Base-by-base conservation (phyloP, 2,113 vertebrate species). In the Centropus bengalensis region DNA sequence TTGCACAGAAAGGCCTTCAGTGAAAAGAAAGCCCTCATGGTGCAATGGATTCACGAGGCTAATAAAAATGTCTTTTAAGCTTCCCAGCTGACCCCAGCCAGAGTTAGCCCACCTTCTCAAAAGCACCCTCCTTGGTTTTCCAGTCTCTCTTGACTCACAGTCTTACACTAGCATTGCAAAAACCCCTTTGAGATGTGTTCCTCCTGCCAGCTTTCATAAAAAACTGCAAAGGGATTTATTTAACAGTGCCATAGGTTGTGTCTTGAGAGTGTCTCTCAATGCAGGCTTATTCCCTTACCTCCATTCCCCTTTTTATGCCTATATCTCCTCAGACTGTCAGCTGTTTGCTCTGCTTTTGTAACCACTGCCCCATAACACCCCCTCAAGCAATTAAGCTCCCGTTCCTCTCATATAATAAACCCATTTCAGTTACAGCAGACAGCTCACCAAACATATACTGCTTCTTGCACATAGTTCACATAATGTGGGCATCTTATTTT, bases 291-390 rank as follows among this genome's bases (percentile, higher is more conserved):
- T 68, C 52, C 33, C 26, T 64, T 44, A 59, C 38, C 88, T 82
- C 71, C 33, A 45, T 28, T 69, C 42, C 33, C 60, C 47, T 68
- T 89, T 88, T 75, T 82, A 66, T 30, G 38, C 49, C 82, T 89
- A 49, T 60, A 51, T 82, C 58, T 85, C 55, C 59, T 93, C 49
- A 60, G 44, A 89, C 19, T 26, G 79, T 82, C 78, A 76, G 63
- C 62, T 81, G 33, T 70, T 82, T 54, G 74, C 63, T 93, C 67
- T 79, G 85, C 18, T 93, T 81, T 85, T 76, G 79, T 82, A 85
- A 64, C 30, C 82, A n/a, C 3, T 64, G 70, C 54, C 91, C 81
- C 2, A 2, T 22, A 59, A 56, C 18, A 70, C 63, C 49, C 49
- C 38, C 68, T 67, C 66, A 85, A 69, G 62, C 66, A 86, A 83